Evolutionary conservation across 2,113 vertebrate genomes (phyloP), one percentile per base, ranked within the genome.

Genomic region (Oxygymnocypris stewartii): DNA sequence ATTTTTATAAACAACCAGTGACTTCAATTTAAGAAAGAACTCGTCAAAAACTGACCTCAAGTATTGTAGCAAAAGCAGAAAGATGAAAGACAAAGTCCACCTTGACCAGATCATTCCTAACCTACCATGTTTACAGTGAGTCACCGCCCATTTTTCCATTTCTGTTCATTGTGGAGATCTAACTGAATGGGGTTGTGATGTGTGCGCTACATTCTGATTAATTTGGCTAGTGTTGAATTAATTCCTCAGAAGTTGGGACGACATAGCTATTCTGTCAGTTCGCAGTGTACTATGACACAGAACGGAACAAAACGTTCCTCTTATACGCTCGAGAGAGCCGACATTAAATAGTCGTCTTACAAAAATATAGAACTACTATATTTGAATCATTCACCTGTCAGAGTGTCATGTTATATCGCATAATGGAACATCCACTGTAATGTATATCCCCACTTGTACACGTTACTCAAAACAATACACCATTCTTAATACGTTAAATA

Each of bases 21-120:
- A 95, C 92, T 95, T 94, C 90, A 93, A 92, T 67, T 84, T n/a
- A 67, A 77, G 73, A 79, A 89, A 87, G 80, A 93, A 57, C 90
- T 86, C 90, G 94, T 94, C 92, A 94, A 94, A 93, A 93, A 89
- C 90, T 93, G 93, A 94, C 93, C 93, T 94, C 94, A 95, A 95
- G 94, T 95, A 94, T 94, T 91, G 88, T 92, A 89, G 90, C 67
- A 90, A 92, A 90, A 89, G 67, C 75, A 88, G 84, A 85, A 28
- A 87, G 87, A 88, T 87, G 78, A 59, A 77, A 76, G 65, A 69
- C 25, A 35, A 86, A 65, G 25, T 63, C 47, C 47, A 79, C 76
- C 63, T 40, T 65, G 75, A 86, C 73, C 84, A 80, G 61, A 59
- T 79, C 42, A 16, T 76, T 76, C 84, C 88, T 54, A 82, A 49